Evolutionary conservation across 2,888 invertebrate genomes (phyloP).

Genomic region (Drosophila buzzatii): DNA sequence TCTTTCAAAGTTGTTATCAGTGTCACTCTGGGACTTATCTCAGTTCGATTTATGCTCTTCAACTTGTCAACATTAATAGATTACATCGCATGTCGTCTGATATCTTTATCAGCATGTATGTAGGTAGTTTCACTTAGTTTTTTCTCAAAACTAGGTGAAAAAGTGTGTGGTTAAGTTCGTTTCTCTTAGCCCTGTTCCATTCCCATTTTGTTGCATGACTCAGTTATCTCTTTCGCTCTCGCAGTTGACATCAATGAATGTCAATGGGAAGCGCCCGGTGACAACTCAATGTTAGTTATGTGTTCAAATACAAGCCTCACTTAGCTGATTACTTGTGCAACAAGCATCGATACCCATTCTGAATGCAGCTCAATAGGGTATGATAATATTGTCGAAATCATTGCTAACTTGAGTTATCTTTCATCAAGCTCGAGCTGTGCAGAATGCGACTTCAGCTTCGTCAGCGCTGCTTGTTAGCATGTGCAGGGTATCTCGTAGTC

Average conservation of each 20-base stretch:
- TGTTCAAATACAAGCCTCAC: background rate
- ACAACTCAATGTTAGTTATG: background rate
- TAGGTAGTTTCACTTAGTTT: background rate
- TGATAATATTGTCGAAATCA: background rate
- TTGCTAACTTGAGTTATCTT: background rate
- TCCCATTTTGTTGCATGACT: background rate
- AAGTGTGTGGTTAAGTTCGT: background rate
- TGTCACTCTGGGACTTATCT: background rate
- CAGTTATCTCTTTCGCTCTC: background rate
- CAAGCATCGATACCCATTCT: background rate
- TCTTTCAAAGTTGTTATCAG: background rate
- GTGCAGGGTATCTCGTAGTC: background rate
- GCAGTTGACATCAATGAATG: background rate
- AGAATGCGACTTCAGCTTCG: too few relatives aligned
- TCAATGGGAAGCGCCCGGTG: background rate
- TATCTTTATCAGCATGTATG: background rate
- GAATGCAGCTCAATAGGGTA: background rate
- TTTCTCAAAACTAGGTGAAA: background rate
- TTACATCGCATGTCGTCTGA: background rate
- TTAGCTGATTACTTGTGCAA: slow-evolving; percentile 2
- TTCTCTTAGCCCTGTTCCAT: background rate
- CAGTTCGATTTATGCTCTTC: background rate
- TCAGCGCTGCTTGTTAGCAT: background rate
- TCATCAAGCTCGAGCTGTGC: background rate
- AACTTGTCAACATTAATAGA: background rate